A percentile compares a stretch with the other conserved stretches of the same genome.
Conservation (phyloP, 2,797 vertebrate genomes). For the Myripristis murdjan region DNA sequence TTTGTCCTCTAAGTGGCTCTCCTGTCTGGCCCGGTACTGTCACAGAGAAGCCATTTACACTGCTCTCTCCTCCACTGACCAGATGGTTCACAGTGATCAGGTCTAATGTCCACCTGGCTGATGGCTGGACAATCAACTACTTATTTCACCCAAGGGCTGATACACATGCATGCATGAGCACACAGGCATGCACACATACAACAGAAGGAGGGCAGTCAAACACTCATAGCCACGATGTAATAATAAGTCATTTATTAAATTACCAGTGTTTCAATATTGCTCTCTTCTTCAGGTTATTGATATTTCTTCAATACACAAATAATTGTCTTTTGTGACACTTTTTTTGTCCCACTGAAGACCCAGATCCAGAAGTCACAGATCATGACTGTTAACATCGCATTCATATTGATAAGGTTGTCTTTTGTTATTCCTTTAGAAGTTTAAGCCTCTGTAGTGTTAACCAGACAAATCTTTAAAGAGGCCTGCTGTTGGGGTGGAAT, state of each 20-base stretch:
- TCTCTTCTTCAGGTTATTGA: no score
- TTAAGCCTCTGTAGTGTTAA: constrained; percentile 23
- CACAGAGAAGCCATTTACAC: constrained; percentile 80
- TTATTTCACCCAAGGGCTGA: constrained; percentile 58
- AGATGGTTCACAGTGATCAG: constrained; percentile 83
- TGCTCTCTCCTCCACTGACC: constrained; percentile 81
- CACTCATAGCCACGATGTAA: no score
- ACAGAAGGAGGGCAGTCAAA: no score
- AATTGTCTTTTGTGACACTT: neutral
- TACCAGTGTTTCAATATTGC: no score
- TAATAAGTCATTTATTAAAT: no score
- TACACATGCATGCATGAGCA: constrained; percentile 1
- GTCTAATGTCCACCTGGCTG: constrained; percentile 84
- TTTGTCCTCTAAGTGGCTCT: constrained; percentile 76
- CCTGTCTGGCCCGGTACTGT: constrained; percentile 70
- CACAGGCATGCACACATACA: neutral
- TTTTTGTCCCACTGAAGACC: neutral
- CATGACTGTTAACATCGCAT: neutral
- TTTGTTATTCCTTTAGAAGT: constrained; percentile 23
- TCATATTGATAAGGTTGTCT: neutral
- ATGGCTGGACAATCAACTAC: constrained; percentile 84
- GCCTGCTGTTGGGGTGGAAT: constrained; percentile 32
- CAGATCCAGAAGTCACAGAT: neutral
- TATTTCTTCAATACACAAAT: neutral
- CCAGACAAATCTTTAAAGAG: constrained; percentile 21